These are phyloP conservation scores for Galleria mellonella DNA, from an alignment of 1,140 invertebrate species.

Conservation along the genomic window DNA sequence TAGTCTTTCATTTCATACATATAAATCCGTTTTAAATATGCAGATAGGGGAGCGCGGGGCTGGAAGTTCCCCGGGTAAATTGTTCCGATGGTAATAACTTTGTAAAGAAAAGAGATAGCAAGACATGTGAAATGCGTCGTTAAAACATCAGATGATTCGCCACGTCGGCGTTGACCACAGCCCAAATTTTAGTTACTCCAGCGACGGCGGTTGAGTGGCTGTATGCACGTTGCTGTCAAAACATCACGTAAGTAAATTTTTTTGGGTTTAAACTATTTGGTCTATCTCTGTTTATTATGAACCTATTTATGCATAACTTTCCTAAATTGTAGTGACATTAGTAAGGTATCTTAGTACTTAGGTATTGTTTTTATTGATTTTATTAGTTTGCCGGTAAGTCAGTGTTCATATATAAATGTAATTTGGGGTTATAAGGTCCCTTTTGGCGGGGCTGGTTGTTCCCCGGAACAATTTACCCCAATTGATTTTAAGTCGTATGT, in stretches of 20 bases:
- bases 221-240: conserved; percentile 1
- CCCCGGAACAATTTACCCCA: conserved; percentile 1
- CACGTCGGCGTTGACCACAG: too few relatives aligned
- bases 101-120: background rate
- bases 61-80: background rate
- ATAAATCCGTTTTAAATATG: too few relatives aligned
- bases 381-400: too few relatives aligned
- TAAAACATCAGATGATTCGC: too few relatives aligned
- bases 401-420: too few relatives aligned
- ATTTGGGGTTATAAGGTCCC: background rate
- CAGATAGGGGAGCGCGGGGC: background rate
- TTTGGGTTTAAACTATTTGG: conserved; percentile 13
- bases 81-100: background rate
- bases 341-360: conserved; percentile 2
- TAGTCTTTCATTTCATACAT: too few relatives aligned
- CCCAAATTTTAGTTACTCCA: too few relatives aligned
- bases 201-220: too few relatives aligned
- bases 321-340: conserved; percentile 5
- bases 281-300: conserved; percentile 11
- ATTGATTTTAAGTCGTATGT: background rate
- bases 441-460: background rate
- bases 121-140: background rate
- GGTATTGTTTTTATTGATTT: conserved; percentile 1
- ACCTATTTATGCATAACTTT: conserved; percentile 2
- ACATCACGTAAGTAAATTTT: conserved; percentile 11